phyloP scores from a whole-genome alignment of 2,797 vertebrate species.

The Chrosomus eos region DNA sequence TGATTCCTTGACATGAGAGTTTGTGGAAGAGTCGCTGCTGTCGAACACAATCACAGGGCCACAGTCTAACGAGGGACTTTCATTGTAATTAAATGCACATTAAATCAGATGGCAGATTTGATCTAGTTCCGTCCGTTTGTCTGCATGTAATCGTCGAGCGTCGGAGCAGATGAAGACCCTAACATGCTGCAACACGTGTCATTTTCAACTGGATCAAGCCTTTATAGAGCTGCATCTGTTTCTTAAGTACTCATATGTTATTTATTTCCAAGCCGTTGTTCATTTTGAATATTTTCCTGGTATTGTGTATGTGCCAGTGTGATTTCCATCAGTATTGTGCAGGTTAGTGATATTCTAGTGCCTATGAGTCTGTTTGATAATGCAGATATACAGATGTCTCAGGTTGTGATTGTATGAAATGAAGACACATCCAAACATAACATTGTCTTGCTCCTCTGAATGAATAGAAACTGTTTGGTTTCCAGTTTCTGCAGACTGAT shows the following conservation, averaged over 20 bases:
- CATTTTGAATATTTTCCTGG: neutral
- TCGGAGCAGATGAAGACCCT: neutral
- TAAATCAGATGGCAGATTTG: neutral
- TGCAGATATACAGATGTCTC: slow-evolving; percentile 20
- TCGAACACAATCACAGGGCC: neutral
- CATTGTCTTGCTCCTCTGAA: neutral
- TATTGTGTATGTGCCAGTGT: neutral
- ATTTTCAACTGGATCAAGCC: neutral
- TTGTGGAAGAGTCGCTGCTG: too few relatives aligned
- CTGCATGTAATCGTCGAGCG: neutral
- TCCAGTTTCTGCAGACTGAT: neutral
- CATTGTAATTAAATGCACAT: neutral
- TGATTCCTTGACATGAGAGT: neutral
- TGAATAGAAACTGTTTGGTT: neutral
- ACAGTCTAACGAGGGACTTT: neutral
- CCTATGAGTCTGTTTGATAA: slow-evolving; percentile 41
- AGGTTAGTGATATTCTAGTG: slow-evolving; percentile 7
- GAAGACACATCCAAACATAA: neutral
- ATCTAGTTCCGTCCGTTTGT: neutral
- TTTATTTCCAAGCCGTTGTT: neutral
- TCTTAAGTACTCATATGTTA: neutral
- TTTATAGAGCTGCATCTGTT: neutral
- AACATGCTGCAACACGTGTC: slow-evolving; percentile 10
- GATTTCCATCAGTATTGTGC: slow-evolving; percentile 15
- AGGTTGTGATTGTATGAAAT: slow-evolving; percentile 8